A percentile compares a stretch with the other conserved stretches of the same genome.
Evolutionary conservation across 2,797 vertebrate species (phyloP).

Genomic region (Trematomus bernacchii): DNA sequence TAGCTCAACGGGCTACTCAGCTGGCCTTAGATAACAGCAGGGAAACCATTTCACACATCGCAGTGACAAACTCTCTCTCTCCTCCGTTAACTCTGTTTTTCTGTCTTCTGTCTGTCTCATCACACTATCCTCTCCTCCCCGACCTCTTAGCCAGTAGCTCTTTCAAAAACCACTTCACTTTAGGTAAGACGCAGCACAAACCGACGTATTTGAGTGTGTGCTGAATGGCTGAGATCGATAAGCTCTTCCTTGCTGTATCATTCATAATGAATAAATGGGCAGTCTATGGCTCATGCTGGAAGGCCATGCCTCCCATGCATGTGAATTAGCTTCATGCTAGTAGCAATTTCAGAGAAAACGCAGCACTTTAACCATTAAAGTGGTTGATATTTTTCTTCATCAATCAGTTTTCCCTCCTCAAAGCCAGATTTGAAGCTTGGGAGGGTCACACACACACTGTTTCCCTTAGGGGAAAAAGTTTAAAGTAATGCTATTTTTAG

Average conservation of each 20-base stretch:
- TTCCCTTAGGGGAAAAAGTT: conserved; percentile 56
- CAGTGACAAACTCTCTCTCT: conserved; percentile 44
- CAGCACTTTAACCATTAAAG: conserved; percentile 1
- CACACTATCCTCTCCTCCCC: conserved; percentile 30
- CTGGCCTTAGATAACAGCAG: conserved; percentile 1
- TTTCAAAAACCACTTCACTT: conserved; percentile 91
- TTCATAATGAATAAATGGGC: conserved; percentile 44
- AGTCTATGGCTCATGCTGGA: not conserved
- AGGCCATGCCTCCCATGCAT: conserved; percentile 20
- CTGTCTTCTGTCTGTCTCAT: conserved; percentile 36
- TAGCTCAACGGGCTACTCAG: not conserved
- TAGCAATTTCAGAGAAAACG: not conserved
- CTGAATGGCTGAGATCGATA: conserved; percentile 64
- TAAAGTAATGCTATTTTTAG: conserved; percentile 78
- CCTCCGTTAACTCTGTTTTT: conserved; percentile 20
- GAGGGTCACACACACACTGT: conserved; percentile 59
- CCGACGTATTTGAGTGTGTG: conserved; percentile 64
- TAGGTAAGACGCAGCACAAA: conserved; percentile 84
- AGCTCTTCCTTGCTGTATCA: conserved; percentile 45
- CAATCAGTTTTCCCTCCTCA: conserved; percentile 63
- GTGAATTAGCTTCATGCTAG: conserved; percentile 1
- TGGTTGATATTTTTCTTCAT: conserved; percentile 46
- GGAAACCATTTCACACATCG: not conserved
- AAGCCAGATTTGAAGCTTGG: conserved; percentile 63
- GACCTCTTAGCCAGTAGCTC: conserved; percentile 88